phyloP scores from a whole-genome alignment of 2,797 vertebrate species.

The Megaceryle alcyon region DNA sequence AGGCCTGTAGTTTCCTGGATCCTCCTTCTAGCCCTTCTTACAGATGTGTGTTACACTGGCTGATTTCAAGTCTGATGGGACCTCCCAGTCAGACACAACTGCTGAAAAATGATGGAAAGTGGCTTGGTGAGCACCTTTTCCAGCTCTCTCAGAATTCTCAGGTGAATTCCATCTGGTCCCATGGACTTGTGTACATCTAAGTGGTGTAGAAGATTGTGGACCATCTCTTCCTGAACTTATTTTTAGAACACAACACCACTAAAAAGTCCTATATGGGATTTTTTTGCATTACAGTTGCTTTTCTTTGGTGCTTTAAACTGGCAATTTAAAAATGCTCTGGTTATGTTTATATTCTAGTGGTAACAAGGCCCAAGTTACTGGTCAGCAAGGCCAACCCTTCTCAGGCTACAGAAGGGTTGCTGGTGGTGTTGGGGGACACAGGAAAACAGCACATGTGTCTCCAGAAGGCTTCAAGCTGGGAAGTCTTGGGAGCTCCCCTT shows the following conservation, averaged over 20 bases:
- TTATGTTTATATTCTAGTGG: accelerated
- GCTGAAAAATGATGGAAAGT: too few species aligned
- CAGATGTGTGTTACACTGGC: too few species aligned
- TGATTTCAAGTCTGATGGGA: too few species aligned
- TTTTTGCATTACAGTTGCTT: neutral
- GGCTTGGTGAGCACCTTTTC: too few species aligned
- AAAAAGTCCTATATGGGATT: neutral
- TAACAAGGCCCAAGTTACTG: neutral
- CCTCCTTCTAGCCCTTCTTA: too few species aligned
- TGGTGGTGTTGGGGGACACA: neutral
- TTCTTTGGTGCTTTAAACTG: neutral
- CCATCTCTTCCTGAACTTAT: neutral
- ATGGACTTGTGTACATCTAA: too few species aligned
- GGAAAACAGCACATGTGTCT: accelerated
- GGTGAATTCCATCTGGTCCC: too few species aligned
- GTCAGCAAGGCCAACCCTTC: accelerated
- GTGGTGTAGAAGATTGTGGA: too few species aligned
- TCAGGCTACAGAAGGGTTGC: neutral
- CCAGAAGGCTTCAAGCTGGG: neutral
- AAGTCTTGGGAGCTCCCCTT: neutral
- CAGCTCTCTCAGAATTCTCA: too few species aligned
- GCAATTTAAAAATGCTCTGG: neutral
- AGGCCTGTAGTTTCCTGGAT: too few species aligned
- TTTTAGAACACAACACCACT: neutral
- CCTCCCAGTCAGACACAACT: too few species aligned